Percentiles rank a stretch among this genome's conserved stretches.
Conservation (phyloP, 2,888 invertebrate species). For the Mylabris sibirica region DNA sequence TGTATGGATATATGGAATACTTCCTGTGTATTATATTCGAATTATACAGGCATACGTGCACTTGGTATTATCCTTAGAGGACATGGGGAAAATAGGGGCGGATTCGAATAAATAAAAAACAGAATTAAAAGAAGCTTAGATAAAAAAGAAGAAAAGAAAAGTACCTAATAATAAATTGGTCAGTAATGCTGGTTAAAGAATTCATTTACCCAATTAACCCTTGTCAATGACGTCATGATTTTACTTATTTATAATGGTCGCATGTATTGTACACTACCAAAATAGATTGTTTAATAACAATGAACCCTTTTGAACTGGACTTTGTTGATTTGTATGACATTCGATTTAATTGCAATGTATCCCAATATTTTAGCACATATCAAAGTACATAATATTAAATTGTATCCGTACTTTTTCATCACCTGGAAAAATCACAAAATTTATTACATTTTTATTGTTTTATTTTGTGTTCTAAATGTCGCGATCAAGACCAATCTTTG, state of each 20-base stretch:
- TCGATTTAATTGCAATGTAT: constrained; percentile 16
- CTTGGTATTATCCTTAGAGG: neutral
- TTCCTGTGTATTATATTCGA: constrained; percentile 23
- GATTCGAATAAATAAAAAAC: neutral
- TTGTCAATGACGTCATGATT: constrained; percentile 21
- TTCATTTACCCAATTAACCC: constrained; percentile 30
- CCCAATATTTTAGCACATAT: neutral
- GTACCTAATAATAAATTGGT: constrained; percentile 10
- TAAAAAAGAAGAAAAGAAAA: neutral
- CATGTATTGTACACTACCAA: constrained; percentile 26
- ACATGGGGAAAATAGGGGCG: too few species aligned
- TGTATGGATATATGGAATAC: constrained; percentile 21
- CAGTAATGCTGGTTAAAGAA: constrained; percentile 18
- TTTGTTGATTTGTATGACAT: constrained; percentile 35
- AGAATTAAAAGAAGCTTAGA: neutral
- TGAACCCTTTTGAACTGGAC: constrained; percentile 38
- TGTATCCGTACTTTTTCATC: neutral
- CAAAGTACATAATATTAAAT: too few species aligned
- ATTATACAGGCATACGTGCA: neutral
- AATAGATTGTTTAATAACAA: constrained; percentile 37
- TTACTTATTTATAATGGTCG: constrained; percentile 30
- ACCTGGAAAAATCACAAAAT: constrained; percentile 6
- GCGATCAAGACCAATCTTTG: neutral
- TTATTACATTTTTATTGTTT: neutral
- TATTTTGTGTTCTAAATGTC: neutral